Evolutionary conservation across 2,797 vertebrate genomes (phyloP).

Genomic region (Crocodylus rhombifer): DNA sequence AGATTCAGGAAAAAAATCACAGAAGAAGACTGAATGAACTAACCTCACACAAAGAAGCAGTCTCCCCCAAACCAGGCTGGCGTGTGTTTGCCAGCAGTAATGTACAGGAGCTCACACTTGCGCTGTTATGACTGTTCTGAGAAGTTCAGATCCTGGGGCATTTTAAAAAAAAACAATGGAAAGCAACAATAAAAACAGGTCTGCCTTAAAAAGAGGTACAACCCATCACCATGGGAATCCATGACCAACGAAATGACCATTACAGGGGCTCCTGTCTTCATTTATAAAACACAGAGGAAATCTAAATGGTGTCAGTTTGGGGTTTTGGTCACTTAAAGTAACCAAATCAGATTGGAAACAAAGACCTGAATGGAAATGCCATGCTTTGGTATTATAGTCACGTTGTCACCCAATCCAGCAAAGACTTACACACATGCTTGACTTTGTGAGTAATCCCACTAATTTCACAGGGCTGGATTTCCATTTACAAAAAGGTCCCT

Average conservation of each 20-base stretch:
- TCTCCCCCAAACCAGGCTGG: neutral
- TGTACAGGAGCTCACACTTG: neutral
- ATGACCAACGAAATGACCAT: neutral
- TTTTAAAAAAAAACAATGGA: conserved; percentile 52
- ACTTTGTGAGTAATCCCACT: neutral
- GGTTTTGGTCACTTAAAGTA: neutral
- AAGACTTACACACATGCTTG: neutral
- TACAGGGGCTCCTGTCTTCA: neutral
- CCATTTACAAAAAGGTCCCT: neutral
- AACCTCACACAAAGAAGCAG: neutral
- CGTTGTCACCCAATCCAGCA: neutral
- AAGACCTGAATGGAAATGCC: neutral
- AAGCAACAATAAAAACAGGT: conserved; percentile 30
- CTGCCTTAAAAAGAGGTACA: neutral
- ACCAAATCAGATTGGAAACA: neutral
- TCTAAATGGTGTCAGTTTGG: neutral
- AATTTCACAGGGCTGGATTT: neutral
- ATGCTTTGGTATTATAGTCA: neutral
- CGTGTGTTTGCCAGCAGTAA: neutral
- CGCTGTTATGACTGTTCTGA: conserved; percentile 33
- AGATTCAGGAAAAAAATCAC: neutral
- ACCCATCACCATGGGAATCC: neutral
- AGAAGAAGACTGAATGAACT: conserved; percentile 1
- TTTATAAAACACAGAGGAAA: conserved; percentile 27
- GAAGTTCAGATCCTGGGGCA: conserved; percentile 9